Base-by-base conservation (phyloP, 2,888 invertebrate species). In the Schrankia costaestrigalis region DNA sequence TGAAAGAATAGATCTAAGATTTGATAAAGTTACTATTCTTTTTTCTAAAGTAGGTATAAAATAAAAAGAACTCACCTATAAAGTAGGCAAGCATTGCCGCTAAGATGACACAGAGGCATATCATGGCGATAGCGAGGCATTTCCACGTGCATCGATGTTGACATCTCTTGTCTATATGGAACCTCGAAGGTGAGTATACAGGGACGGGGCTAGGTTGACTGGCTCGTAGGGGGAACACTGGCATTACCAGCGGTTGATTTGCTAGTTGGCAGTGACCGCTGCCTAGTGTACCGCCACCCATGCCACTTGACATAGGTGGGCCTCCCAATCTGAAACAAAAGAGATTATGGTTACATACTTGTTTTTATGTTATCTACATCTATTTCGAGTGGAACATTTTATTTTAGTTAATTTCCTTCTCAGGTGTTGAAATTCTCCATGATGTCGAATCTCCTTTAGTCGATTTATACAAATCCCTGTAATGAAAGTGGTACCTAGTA, bases 71-170 rank as follows among this genome's bases (percentile, higher is more conserved):
- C 93, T 93, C 90, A 97, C 97, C 95, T 90, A 96, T 96, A 89
- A 97, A 96, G 89, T 97, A 97, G 65, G 96, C 95, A 80, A 97
- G 92, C 93, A 97, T 96, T 59, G 97, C 97, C 67, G 95, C 93
- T 71, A 97, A 91, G 67, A 95, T 94, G 73, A 97, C 95, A 73
- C 95, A 93, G 68, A 97, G 90, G 77, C 97, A 91, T 81, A 97
- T 96, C 87, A 97, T 93, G 67, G 95, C 93, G 81, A 98, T 95
- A 82, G 96, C 96, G 79, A 96, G 93, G 85, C 97, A 97, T 89
- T 97, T 96, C 98, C 98, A 98, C 76, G 97, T 95, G 90, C 97
- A 97, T 62, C 96, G 92, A 82, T 95, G 95, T 81, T 95, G 95
- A 89, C 95, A 96, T 62, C 95, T 92, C 87, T 97, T 97, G 90